Percentiles rank a stretch among this genome's conserved stretches.
These are phyloP conservation scores for Epinephelus moara DNA, from an alignment of 2,113 vertebrate genomes.

Conservation along the genomic window DNA sequence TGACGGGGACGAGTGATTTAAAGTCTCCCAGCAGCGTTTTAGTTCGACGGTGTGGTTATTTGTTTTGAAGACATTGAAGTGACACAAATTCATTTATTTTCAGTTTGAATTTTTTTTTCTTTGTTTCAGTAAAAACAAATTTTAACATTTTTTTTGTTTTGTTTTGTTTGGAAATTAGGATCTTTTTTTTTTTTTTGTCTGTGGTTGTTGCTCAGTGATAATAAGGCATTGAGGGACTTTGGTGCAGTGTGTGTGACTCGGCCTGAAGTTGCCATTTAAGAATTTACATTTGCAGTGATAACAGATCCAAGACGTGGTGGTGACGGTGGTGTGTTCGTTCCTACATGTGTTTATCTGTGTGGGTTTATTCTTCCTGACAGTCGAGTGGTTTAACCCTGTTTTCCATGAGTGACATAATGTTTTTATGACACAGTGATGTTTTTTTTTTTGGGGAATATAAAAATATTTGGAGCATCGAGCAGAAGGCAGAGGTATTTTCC, in stretches of 20 bases:
- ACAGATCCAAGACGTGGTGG: constrained; percentile 39
- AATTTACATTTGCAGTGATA: constrained; percentile 77
- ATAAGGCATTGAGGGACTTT: constrained; percentile 58
- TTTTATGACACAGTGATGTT: constrained; percentile 34
- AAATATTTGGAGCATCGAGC: constrained; percentile 27
- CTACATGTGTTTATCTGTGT: constrained; percentile 28
- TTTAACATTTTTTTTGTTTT: background rate
- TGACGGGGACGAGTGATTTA: background rate
- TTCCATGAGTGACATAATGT: constrained; percentile 35
- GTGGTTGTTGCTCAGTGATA: constrained; percentile 66
- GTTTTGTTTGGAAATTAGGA: background rate
- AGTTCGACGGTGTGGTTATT: background rate
- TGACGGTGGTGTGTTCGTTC: background rate
- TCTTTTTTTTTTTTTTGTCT: background rate
- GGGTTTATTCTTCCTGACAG: constrained; percentile 28
- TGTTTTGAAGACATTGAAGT: constrained; percentile 25
- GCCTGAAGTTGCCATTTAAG: constrained; percentile 63
- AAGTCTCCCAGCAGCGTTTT: background rate
- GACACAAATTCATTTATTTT: constrained; percentile 11
- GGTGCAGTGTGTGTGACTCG: constrained; percentile 67
- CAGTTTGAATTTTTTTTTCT: constrained; percentile 41
- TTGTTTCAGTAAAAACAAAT: constrained; percentile 13
- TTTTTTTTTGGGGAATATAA: background rate
- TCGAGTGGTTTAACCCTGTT: constrained; percentile 28
- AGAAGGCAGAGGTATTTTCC: constrained; percentile 37